Base-by-base conservation (phyloP, 2,888 invertebrate species). In the Nymphalis polychloros region DNA sequence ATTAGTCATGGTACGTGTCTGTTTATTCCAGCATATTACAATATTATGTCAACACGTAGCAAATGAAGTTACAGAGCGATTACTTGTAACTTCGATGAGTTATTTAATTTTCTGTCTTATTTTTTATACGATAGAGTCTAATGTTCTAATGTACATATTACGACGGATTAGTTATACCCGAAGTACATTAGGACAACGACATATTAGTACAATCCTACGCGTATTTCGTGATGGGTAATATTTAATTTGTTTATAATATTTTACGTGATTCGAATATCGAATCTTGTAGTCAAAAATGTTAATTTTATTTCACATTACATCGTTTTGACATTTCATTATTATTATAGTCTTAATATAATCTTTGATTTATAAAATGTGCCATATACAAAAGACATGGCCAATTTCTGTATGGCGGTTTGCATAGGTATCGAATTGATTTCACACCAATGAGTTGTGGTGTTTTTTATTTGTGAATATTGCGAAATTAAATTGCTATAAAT, bases 31-130 rank as follows among this genome's bases (percentile, higher is more conserved):
- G 46, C 50, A 16, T 55, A 31, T 69, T 60, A 63, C 55, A 70
- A 64, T 70, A 69, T 61, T 62, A 59, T 64, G 35, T 67, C 67
- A 63, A 55, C 55, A 63, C 49, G 60, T 67, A 63, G 63, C 55
- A 70, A 70, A 70, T 20, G 65, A 63, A 27, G 48, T 48, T 61
- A 55, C n/a, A 50, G 35, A 62, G 17, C 61, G 23, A 55, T 64
- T 65, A 59, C 13, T 59, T 41, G 46, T 63, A 50, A 59, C 1
- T 46, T 63, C 16, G 31, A 17, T 23, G 3, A 19, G 27, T 13
- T 52, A 13, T 50, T 19, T 62, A 27, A 20, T 20, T 63, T 27
- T 46, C 19, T 10, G 13, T 17, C 48, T 47, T 65, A 65, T 59
- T 59, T 16, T 31, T 17, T 13, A 59, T 4, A 3, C 0, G 6